phyloP scores from a whole-genome alignment of 2,113 vertebrate genomes.

The Corythoichthys haematopterus region DNA sequence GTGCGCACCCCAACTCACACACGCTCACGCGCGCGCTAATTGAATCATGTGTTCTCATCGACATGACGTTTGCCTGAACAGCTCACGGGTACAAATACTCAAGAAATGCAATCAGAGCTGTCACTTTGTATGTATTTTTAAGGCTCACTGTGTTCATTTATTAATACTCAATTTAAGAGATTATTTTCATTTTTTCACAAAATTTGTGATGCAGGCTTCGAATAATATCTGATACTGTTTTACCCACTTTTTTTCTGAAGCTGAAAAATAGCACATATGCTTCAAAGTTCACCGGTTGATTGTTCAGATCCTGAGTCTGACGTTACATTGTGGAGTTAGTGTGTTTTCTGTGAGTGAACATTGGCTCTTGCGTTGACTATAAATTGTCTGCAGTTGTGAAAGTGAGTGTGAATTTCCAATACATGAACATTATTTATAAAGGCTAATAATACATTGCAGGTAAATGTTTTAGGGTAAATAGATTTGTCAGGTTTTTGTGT shows the following conservation, averaged over 20 bases:
- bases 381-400: too few species aligned
- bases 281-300: too few species aligned
- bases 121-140: conserved; percentile 3
- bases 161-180: neutral
- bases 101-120: conserved; percentile 20
- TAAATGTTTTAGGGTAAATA: neutral
- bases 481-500: neutral
- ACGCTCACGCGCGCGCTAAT: conserved; percentile 44
- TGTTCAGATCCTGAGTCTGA: too few species aligned
- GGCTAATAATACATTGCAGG: neutral
- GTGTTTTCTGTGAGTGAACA: neutral
- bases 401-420: too few species aligned
- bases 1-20: conserved; percentile 11
- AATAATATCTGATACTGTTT: too few species aligned
- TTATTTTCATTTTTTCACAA: neutral
- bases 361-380: too few species aligned
- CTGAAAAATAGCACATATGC: too few species aligned
- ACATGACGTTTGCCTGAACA: conserved; percentile 39
- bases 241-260: too few species aligned
- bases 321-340: neutral
- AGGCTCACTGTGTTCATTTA: neutral
- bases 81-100: conserved; percentile 31
- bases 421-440: neutral
- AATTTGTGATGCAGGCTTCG: too few species aligned
- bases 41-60: conserved; percentile 50